Evolutionary conservation across 2,113 vertebrate genomes (phyloP), one percentile per base, ranked within the genome.

Genomic region (Gallinago jamesoni): DNA sequence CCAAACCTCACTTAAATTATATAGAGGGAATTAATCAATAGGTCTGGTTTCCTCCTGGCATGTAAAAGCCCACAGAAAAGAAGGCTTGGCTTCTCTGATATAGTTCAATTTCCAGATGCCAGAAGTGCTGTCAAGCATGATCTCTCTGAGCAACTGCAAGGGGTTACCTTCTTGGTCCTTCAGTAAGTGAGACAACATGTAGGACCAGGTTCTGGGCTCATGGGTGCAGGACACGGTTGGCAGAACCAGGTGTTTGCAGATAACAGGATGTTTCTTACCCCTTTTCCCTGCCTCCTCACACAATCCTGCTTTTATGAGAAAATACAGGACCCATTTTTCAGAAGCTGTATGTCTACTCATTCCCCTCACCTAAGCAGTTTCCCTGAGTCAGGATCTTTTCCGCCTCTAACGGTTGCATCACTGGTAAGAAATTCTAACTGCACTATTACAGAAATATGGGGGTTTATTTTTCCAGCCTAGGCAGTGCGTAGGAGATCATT

Each of bases 91-190:
- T 67, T 84, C 50, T 80, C 63, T 80, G 14, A 33, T 75, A 10
- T 1, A 39, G 6, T 47, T 88, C 63, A 20, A 1, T 43, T 47
- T 93, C 63, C 55, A 86, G 50, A 76, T 95, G 47, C 63, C 59
- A 73, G 57, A 63, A 48, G 63, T 21, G 31, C 35, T 55, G 63
- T 35, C 35, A 64, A 75, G 53, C 25, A 22, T 35, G n/a, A 25
- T 20, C 3, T 31, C 33, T 70, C 31, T 70, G 43, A 67, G 31
- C n/a, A 60, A 1, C 37, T 63, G 17, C 2, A 0, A 3, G 1
- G 33, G 2, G 19, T 74, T 72, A 16, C 17, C 47, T 80, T 39
- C 31, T 83, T 56, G 82, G 23, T 31, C 63, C 78, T 53, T 52
- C 53, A 45, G n/a, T 10, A 55, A 21, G 31, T 31, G 66, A 45